Evolutionary conservation across 2,888 invertebrate species (phyloP).

Genomic region (Galerucella calmariensis): DNA sequence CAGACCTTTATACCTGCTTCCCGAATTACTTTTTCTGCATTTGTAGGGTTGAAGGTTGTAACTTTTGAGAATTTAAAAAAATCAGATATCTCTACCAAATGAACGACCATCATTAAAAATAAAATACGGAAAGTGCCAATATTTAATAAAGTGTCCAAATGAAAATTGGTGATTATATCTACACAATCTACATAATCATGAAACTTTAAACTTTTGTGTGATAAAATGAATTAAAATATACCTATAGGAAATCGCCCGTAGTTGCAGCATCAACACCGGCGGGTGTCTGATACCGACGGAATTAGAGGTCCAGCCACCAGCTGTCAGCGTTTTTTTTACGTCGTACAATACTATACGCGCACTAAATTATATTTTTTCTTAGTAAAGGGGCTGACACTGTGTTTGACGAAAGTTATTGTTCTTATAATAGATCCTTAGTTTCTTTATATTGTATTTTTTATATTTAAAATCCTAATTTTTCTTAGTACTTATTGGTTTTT

Average conservation of each 20-base stretch:
- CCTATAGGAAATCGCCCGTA: background rate
- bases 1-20: too few species aligned
- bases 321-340: slow-evolving; percentile 2
- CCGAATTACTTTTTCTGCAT: too few species aligned
- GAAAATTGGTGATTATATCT: too few species aligned
- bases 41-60: too few species aligned
- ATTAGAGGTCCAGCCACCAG: slow-evolving; percentile 1
- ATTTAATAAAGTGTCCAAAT: too few species aligned
- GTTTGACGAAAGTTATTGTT: background rate
- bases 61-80: too few species aligned
- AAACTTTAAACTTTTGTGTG: background rate
- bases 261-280: background rate
- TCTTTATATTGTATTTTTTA: background rate
- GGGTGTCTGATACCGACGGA: slow-evolving; percentile 1
- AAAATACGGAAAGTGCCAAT: too few species aligned
- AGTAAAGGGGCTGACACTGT: background rate
- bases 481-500: too few species aligned
- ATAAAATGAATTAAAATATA: background rate
- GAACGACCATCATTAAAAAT: too few species aligned
- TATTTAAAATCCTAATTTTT: background rate
- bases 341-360: slow-evolving; percentile 1
- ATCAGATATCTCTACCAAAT: too few species aligned
- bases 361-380: background rate
- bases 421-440: background rate
- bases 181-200: too few species aligned